Base-by-base conservation (phyloP, 2,113 vertebrate species). In the Megatriorchis doriae region DNA sequence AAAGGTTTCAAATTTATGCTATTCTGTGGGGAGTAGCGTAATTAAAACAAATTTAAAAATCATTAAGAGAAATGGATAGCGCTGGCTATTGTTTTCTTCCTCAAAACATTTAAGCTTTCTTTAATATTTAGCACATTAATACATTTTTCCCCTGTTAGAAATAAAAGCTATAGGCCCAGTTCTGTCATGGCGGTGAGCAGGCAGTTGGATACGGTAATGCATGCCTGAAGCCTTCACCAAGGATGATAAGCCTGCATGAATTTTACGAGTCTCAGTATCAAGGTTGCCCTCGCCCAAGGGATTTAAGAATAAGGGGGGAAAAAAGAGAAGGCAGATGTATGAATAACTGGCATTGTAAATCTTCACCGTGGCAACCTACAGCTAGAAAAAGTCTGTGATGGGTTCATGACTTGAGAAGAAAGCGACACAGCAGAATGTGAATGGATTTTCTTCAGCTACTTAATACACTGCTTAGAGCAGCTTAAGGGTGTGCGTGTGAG, bases 401-500 rank as follows among this genome's bases (percentile, higher is more conserved):
- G 98, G 98, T 98, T 98, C 98, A 98, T 97, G 98, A 98, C 98
- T 98, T 98, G 98, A 98, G 98, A 98, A 98, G 98, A 98, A 98
- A 98, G 98, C 97, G 88, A 97, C 98, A 97, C 98, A 98, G 98
- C 98, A 97, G 98, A 98, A 98, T 98, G 98, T 98, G 98, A 98
- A 98, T 98, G 98, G 98, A 98, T 99, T 98, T 98, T 98, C 98
- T 98, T 98, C 98, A 98, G 98, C 97, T 98, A 98, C 98, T 98
- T 98, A 99, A 99, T 99, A 98, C 98, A 98, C 98, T 99, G 98
- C 99, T 99, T 98, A 99, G 98, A 99, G 99, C 98, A 98, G 99
- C 98, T 98, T 98, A 98, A 98, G 98, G 97, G 94, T 97, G 94
- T 97, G 98, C 94, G 71, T 96, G 97, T 94, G 97, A 90, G 96